Evolutionary conservation across 2,113 vertebrate species (phyloP).

Genomic region (Sorex fumeus): DNA sequence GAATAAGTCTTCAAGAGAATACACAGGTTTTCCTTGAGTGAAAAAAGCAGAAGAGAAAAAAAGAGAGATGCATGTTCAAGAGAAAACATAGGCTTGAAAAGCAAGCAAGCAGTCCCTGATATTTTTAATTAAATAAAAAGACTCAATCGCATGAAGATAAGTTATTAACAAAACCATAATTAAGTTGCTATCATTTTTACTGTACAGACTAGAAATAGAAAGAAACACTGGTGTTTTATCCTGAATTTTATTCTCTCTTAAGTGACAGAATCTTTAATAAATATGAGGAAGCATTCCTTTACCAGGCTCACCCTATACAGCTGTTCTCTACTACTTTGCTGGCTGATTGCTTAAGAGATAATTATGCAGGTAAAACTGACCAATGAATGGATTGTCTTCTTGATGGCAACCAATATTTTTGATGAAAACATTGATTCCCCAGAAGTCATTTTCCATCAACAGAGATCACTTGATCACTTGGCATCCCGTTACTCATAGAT

Average conservation of each 20-base stretch:
- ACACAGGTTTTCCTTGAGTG: no score
- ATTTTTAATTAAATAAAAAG: slow-evolving; percentile 16
- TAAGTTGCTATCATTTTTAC: slow-evolving; percentile 7
- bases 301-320: neutral
- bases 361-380: neutral
- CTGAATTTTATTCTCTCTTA: neutral
- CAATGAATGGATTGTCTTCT: neutral
- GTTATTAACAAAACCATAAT: neutral
- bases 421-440: neutral
- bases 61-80: no score
- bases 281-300: neutral
- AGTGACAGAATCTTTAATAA: neutral
- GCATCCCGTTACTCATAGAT: no score
- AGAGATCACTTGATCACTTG: no score
- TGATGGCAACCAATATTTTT: neutral
- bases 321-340: neutral
- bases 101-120: neutral
- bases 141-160: neutral
- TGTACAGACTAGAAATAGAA: neutral
- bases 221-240: neutral
- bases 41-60: no score
- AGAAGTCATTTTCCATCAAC: no score
- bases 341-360: neutral
- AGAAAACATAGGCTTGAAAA: no score
- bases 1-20: no score